phyloP scores from a whole-genome alignment of 2,797 vertebrate genomes.

The Myiotriccus ornatus region DNA sequence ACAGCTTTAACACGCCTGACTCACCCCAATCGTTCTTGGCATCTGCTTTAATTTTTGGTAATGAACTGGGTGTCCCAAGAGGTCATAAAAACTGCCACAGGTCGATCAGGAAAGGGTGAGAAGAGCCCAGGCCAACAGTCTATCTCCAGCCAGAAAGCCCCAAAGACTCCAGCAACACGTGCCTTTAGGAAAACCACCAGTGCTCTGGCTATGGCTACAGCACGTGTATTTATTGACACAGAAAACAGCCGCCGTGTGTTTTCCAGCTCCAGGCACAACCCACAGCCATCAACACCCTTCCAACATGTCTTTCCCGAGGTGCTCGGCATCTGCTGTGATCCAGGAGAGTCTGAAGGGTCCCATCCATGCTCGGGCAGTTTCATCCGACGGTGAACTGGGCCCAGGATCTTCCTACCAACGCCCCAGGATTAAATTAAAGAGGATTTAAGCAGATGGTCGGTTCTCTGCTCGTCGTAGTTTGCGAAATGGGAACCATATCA shows the following conservation, averaged over 20 bases:
- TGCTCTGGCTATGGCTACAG: background rate
- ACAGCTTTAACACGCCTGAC: background rate
- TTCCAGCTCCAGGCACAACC: background rate
- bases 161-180: background rate
- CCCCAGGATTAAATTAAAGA: constrained; percentile 29
- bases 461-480: background rate
- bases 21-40: rapidly evolving
- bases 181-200: background rate
- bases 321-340: background rate
- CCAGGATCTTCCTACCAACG: background rate
- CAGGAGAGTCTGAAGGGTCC: background rate
- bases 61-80: background rate
- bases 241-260: background rate
- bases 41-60: background rate
- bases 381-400: background rate
- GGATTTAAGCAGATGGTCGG: constrained; percentile 44
- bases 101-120: background rate
- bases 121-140: background rate
- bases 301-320: background rate
- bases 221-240: background rate
- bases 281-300: background rate
- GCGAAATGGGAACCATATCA: constrained; percentile 15
- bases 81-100: background rate
- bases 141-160: background rate
- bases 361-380: rapidly evolving